Conservation (phyloP, 1,140 invertebrate species). For the Meloidogyne chitwoodi region DNA sequence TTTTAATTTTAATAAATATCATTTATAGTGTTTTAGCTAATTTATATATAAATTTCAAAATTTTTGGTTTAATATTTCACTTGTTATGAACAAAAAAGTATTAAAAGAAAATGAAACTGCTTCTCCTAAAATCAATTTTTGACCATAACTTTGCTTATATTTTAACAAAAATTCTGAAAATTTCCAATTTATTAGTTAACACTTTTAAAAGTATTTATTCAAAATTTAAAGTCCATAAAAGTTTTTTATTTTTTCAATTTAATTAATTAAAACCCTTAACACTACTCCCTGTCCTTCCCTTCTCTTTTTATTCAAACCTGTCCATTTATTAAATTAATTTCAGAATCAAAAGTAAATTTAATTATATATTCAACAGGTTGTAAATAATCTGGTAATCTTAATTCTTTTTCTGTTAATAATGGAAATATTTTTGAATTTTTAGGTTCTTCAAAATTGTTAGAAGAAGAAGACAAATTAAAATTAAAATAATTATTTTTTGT, state of each 20-base stretch:
- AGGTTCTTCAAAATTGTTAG: too few relatives aligned
- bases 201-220: neutral
- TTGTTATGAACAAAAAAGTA: neutral
- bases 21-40: neutral
- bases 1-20: neutral
- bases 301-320: neutral
- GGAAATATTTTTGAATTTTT: too few relatives aligned
- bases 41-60: neutral
- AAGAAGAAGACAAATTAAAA: neutral
- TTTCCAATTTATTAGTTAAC: neutral
- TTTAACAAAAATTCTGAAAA: neutral
- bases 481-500: too few relatives aligned
- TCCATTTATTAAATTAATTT: neutral
- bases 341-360: neutral
- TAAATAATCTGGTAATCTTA: neutral
- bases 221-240: neutral
- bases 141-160: neutral
- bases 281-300: neutral
- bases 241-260: too few relatives aligned
- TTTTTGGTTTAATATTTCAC: neutral
- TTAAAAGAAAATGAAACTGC: neutral
- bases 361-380: neutral
- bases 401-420: neutral
- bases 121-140: neutral
- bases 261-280: too few relatives aligned